phyloP scores from a whole-genome alignment of 2,113 vertebrate genomes.

The Coracopsis vasa region DNA sequence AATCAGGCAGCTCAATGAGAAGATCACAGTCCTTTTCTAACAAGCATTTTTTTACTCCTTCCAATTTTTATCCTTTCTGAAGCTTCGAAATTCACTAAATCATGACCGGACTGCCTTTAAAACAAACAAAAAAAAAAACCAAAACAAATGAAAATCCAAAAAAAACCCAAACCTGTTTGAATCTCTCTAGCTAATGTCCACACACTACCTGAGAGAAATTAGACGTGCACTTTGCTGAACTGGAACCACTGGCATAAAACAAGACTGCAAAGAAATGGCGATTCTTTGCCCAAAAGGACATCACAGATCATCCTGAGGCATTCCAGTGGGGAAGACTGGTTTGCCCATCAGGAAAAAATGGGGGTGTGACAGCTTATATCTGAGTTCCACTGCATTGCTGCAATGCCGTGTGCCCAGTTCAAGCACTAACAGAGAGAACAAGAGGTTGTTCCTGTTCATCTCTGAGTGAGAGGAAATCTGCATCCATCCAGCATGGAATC shows the following conservation, averaged over 20 bases:
- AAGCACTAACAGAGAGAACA: not conserved
- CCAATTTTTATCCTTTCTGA: not conserved
- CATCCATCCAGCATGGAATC: not conserved
- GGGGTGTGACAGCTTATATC: not conserved
- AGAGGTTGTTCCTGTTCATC: not conserved
- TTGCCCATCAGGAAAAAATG: not conserved
- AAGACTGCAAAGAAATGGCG: not conserved
- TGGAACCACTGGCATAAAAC: not conserved
- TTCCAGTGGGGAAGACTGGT: not conserved
- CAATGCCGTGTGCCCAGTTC: not conserved
- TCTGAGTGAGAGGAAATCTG: not conserved
- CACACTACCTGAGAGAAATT: not conserved
- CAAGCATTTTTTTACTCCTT: not conserved
- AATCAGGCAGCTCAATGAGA: not conserved
- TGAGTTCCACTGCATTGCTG: not conserved
- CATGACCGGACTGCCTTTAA: not conserved
- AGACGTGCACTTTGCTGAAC: not conserved
- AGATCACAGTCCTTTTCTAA: not conserved
- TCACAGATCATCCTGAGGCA: not conserved
- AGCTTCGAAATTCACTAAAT: not conserved
- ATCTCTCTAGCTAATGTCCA: not conserved
- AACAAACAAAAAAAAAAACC: not conserved
- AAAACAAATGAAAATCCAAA: not conserved
- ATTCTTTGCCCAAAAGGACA: not conserved
- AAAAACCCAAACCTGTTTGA: not conserved